Base-by-base conservation (phyloP, 1,140 invertebrate genomes). In the Musca vetustissima region DNA sequence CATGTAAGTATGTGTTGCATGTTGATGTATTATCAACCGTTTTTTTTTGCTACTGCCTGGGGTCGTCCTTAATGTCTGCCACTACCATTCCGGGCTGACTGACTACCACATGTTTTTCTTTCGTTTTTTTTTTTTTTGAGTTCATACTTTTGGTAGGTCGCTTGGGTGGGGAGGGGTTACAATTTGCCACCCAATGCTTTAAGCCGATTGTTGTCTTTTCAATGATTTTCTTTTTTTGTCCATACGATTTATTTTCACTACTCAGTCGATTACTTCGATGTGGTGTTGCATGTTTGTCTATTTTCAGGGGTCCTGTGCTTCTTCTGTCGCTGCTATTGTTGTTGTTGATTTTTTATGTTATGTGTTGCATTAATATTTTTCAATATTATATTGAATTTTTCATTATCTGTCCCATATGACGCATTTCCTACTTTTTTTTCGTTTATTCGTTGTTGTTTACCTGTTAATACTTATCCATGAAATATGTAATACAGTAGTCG, bases 121-220 rank as follows among this genome's bases (percentile, higher is more conserved):
- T n/a, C n/a, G n/a, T n/a, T 43, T 43, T 43, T 13, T 43, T 6
- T 43, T 43, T 43, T 4, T 4, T 43, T 43, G 7, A 13, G n/a
- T n/a, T n/a, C n/a, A n/a, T n/a, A 43, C 36, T 43, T 43, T 43
- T 43, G 4, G 36, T 43, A 6, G 11, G 36, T 43, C 1, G 36
- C n/a, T n/a, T 43, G 36, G 11, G 6, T 4, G 13, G 36, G 36
- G 32, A 32, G 57, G 32, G 28, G 57, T 61, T 43, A 24, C 57
- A 61, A 61, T 61, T 61, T 61, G 57, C 57, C 57, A 61, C 57
- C 57, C 57, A 61, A 59, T 61, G 57, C 28, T 61, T 61, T 61
- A 61, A 61, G 57, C 57, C 28, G 57, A 61, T 61, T 61, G 28
- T 61, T 61, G 57, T 61, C 57, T 61, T n/a, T 61, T 61, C 57